A percentile compares a stretch with the other conserved stretches of the same genome.
These are phyloP conservation scores for Siniperca scherzeri DNA, from an alignment of 2,797 vertebrate species.

Conservation along the genomic window DNA sequence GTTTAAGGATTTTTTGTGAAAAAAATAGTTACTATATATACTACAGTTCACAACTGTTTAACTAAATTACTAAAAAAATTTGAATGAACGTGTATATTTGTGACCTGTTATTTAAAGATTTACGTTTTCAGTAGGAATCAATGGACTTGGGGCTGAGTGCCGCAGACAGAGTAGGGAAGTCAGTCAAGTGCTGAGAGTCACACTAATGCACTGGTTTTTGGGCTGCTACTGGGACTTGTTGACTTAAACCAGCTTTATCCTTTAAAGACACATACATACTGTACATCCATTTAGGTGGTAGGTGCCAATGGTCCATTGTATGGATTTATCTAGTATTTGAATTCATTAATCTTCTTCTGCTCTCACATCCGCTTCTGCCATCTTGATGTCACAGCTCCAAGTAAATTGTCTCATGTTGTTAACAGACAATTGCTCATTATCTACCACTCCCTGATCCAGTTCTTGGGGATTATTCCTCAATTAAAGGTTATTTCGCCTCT, in stretches of 20 bases:
- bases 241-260: conserved; percentile 9
- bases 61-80: background rate
- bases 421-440: conserved; percentile 80
- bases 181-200: conserved; percentile 8
- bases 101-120: background rate
- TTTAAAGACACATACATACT: conserved; percentile 25
- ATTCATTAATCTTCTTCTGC: conserved; percentile 55
- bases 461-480: conserved; percentile 78
- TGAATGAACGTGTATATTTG: background rate
- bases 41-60: background rate
- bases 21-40: too few species aligned
- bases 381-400: conserved; percentile 66
- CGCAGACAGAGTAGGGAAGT: background rate
- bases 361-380: conserved; percentile 53
- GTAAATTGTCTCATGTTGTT: conserved; percentile 75
- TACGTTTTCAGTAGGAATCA: background rate
- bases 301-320: conserved; percentile 9
- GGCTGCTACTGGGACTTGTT: conserved; percentile 29
- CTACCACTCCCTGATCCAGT: conserved; percentile 69
- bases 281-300: conserved; percentile 23
- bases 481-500: conserved; percentile 76
- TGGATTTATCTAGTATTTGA: conserved; percentile 50
- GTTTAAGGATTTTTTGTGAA: background rate
- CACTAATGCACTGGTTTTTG: conserved; percentile 22
- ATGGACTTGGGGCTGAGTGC: background rate